Evolutionary conservation across 2,888 invertebrate species (phyloP).

Genomic region (Caenorhabditis virilis): DNA sequence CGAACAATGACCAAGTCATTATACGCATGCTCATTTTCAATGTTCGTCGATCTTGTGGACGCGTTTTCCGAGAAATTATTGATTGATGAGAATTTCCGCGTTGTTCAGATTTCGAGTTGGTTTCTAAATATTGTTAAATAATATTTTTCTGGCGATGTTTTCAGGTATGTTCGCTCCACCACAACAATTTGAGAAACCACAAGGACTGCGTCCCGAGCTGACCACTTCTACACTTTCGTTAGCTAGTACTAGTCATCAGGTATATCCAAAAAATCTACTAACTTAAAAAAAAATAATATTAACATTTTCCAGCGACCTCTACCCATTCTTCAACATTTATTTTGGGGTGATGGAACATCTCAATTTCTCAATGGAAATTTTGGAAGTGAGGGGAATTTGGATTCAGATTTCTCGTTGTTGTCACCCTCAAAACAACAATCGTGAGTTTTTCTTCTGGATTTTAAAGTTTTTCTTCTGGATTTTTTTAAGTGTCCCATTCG

Average conservation of each 20-base stretch:
- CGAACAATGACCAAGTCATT: slow-evolving; percentile 39
- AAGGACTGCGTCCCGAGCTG: neutral
- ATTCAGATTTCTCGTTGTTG: no score
- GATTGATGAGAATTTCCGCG: slow-evolving; percentile 30
- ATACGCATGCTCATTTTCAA: slow-evolving; percentile 45
- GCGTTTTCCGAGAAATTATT: slow-evolving; percentile 44
- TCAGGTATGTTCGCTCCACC: slow-evolving; percentile 36
- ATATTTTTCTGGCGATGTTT: no score
- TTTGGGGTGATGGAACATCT: slow-evolving; percentile 51
- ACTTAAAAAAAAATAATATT: no score
- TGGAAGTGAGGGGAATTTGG: no score
- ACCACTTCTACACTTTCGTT: neutral
- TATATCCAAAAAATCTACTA: no score
- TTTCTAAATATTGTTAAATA: no score
- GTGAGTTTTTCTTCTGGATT: no score
- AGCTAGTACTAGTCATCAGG: no score
- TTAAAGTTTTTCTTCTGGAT: no score
- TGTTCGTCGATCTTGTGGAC: slow-evolving; percentile 45
- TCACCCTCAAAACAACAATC: no score
- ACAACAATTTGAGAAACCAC: slow-evolving; percentile 8
- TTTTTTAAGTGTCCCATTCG: no score
- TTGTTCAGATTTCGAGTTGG: slow-evolving; percentile 25
- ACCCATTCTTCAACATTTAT: slow-evolving; percentile 48
- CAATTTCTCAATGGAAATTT: no score
- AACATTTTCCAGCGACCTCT: slow-evolving; percentile 33